phyloP scores from a whole-genome alignment of 2,888 invertebrate species.

The Tryphoninae sp. region DNA sequence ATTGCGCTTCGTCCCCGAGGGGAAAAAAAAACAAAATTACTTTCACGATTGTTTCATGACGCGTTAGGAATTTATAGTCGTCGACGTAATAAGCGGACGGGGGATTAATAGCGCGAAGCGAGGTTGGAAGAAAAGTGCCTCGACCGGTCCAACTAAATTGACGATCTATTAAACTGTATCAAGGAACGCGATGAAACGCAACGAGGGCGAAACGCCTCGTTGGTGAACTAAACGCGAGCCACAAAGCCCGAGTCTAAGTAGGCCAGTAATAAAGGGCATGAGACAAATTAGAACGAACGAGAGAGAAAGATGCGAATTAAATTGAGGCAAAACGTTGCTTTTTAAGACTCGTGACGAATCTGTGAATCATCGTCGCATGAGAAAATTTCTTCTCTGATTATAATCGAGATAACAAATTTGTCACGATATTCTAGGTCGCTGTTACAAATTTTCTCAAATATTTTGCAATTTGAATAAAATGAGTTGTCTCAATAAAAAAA shows the following conservation, averaged over 20 bases:
- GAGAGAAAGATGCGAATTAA: conserved; percentile 5
- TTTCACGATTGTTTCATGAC: background rate
- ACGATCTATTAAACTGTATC: conserved; percentile 18
- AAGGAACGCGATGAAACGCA: conserved; percentile 20
- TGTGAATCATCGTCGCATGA: background rate
- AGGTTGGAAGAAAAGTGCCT: background rate
- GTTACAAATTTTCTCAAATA: no score
- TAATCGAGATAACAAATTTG: background rate
- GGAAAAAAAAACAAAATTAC: background rate
- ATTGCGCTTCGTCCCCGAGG: background rate
- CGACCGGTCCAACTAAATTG: conserved; percentile 1
- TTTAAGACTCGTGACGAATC: background rate
- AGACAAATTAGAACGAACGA: background rate
- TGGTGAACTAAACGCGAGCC: background rate
- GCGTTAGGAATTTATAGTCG: background rate
- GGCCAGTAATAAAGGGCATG: conserved; percentile 20
- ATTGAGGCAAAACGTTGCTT: conserved; percentile 10
- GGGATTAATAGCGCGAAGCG: conserved; percentile 7
- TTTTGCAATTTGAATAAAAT: no score
- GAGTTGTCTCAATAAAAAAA: no score
- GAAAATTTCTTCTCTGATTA: background rate
- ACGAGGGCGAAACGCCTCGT: conserved; percentile 23
- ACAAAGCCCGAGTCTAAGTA: conserved; percentile 10
- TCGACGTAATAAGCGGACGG: background rate
- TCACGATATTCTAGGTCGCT: no score